Conservation (phyloP, 2,797 vertebrate genomes). For the Cyprinella venusta region DNA sequence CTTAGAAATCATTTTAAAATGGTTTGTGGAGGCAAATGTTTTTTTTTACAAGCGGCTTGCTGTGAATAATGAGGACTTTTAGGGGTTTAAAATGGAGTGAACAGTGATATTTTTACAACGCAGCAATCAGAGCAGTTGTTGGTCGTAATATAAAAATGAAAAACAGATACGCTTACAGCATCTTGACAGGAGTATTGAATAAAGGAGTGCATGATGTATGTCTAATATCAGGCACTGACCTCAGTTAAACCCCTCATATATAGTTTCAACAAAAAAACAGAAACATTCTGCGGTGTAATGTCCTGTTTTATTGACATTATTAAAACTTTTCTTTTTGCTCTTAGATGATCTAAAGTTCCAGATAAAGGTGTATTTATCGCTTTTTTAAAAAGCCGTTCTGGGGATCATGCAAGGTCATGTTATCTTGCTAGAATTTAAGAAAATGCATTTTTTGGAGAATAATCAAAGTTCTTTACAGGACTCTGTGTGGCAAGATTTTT, state of each 20-base stretch:
- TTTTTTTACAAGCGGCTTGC: conserved; percentile 69
- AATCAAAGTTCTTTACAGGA: conserved; percentile 41
- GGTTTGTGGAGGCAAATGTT: conserved; percentile 37
- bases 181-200: conserved; percentile 25
- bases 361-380: conserved; percentile 9
- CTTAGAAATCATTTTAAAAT: conserved; percentile 59
- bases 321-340: conserved; percentile 67
- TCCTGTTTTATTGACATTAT: conserved; percentile 66
- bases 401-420: not conserved
- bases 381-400: not conserved
- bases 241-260: not conserved
- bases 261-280: not conserved
- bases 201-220: conserved; percentile 15
- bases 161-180: conserved; percentile 30
- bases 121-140: conserved; percentile 52
- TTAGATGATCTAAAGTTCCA: conserved; percentile 59
- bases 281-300: conserved; percentile 49
- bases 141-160: conserved; percentile 44
- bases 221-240: conserved; percentile 7
- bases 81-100: conserved; percentile 47
- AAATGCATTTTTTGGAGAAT: conserved; percentile 35
- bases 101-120: conserved; percentile 57
- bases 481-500: conserved; percentile 54
- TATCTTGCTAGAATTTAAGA: conserved; percentile 5
- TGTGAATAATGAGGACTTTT: conserved; percentile 63